phyloP scores from a whole-genome alignment of 1,140 invertebrate species.

The Euborellia annulipes region DNA sequence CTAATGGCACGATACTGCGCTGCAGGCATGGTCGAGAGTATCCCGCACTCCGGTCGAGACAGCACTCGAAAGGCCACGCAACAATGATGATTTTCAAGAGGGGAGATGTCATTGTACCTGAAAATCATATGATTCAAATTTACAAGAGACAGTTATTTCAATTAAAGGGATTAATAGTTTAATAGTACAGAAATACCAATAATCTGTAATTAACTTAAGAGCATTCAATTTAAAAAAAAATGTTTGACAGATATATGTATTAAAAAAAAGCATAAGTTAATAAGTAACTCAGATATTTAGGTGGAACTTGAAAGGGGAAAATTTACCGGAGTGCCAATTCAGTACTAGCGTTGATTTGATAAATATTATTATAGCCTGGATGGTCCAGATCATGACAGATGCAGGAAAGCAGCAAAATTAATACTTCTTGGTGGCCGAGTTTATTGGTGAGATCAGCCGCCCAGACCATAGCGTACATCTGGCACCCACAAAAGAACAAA shows the following conservation, averaged over 20 bases:
- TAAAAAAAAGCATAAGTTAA: too few species aligned
- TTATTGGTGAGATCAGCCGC: conserved; percentile 48
- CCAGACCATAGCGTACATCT: conserved; percentile 81
- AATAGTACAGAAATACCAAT: too few species aligned
- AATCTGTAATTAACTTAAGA: too few species aligned
- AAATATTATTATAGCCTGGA: conserved; percentile 81
- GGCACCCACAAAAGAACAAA: conserved; percentile 17
- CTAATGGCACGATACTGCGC: conserved; percentile 45
- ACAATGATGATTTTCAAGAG: conserved; percentile 79
- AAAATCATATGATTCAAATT: not conserved
- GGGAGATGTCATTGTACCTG: conserved; percentile 74
- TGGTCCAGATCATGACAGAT: conserved; percentile 86
- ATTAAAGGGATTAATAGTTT: too few species aligned
- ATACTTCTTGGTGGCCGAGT: conserved; percentile 57
- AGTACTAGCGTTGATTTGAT: conserved; percentile 75
- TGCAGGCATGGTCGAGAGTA: conserved; percentile 48
- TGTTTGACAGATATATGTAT: too few species aligned
- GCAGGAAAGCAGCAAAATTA: conserved; percentile 65
- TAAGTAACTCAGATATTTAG: too few species aligned
- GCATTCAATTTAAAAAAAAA: too few species aligned
- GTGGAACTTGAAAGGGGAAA: too few species aligned
- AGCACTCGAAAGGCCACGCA: conserved; percentile 71
- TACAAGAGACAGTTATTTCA: too few species aligned
- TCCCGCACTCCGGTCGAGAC: conserved; percentile 59
- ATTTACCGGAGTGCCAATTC: conserved; percentile 58